Base-by-base conservation (phyloP, 2,113 vertebrate species). In the Pygoscelis adeliae region DNA sequence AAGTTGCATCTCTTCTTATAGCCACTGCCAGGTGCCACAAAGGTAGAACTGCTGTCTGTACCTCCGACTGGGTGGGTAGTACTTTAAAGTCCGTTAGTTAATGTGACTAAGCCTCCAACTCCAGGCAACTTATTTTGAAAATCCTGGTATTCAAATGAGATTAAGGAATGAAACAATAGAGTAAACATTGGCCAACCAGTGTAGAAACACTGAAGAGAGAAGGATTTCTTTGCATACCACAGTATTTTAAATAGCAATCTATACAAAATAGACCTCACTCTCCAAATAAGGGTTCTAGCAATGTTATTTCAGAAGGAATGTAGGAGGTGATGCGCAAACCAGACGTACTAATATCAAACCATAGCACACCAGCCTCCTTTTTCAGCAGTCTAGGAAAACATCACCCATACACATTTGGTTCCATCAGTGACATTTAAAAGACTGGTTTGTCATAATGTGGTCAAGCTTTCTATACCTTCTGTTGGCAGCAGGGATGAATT, bases 371-470 rank as follows among this genome's bases (percentile, higher is more conserved):
- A 59, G 4, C 19, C 14, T 78, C 36, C 10, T 73, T 78, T 91
- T 87, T 52, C 55, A 84, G 11, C 9, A 56, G 14, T 36, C 59
- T 46, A 62, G 55, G 65, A 66, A 86, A 90, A 78, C 53, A 65
- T 15, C 20, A 22, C 8, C 36, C 6, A 0, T 22, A 38, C 10
- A 29, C 4, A 7, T 61, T 66, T 78, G 40, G 29, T 69, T 84
- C 47, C 30, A 10, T 29, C 81, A 47, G 14, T 21, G 78, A 88
- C 46, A 76, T 83, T 79, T 71, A 87, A 83, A 71, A 90, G 58
- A 49, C 13, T 0, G 2, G 7, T 14, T 91, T 63, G 11, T 50
- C 1, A 2, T 49, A 52, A 67, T 13, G 4, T 71, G 46, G 23
- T 79, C 79, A 90, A 65, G 46, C 7, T 83, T 88, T 76, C 47